Conservation (phyloP, 2,797 vertebrate genomes). For the Rhinoraja longicauda region DNA sequence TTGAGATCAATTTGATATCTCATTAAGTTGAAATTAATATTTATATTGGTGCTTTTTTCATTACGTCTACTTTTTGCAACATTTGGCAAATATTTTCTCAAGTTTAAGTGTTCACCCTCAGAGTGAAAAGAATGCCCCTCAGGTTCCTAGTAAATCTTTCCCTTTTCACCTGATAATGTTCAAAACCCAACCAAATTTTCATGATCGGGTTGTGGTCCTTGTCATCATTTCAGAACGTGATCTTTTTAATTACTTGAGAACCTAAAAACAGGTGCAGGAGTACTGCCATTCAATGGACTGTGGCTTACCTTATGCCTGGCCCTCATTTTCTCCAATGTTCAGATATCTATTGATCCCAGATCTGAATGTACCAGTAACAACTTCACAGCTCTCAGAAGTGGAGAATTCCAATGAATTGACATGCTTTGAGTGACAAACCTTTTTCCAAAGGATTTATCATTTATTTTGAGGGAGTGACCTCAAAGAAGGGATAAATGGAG, state of each 20-base stretch:
- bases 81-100: conserved; percentile 9
- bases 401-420: no score
- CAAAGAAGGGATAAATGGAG: no score
- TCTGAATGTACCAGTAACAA: background rate
- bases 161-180: no score
- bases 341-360: background rate
- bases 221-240: background rate
- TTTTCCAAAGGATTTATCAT: no score
- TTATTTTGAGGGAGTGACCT: no score
- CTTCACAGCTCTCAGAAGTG: no score
- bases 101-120: no score
- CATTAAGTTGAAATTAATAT: background rate
- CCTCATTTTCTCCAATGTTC: background rate
- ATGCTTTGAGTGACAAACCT: no score
- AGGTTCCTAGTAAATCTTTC: no score
- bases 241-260: background rate
- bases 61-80: background rate
- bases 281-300: background rate
- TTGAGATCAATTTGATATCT: background rate
- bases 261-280: no score
- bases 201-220: background rate
- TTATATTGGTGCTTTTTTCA: background rate
- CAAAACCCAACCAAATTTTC: background rate
- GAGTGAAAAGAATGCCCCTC: no score
- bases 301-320: background rate